These are phyloP conservation scores for Ornithoptera alexandrae DNA, from an alignment of 2,888 invertebrate species.

Conservation along the genomic window DNA sequence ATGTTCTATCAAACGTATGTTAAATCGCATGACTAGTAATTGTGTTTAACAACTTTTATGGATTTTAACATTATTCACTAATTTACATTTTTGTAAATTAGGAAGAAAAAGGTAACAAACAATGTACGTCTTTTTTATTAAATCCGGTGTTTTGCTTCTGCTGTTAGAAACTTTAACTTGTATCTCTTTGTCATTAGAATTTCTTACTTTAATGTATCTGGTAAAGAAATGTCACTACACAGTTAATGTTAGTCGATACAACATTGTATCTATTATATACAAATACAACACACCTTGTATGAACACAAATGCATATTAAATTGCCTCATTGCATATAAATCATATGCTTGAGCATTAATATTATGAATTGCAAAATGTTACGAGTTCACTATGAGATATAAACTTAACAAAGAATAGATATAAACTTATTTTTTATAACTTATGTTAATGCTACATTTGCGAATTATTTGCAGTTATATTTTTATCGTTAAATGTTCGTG, in stretches of 20 bases:
- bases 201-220: background rate
- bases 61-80: too few relatives aligned
- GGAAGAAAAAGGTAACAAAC: too few relatives aligned
- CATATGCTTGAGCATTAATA: conserved; percentile 1
- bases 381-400: background rate
- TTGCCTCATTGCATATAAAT: conserved; percentile 10
- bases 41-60: too few relatives aligned
- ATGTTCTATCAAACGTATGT: too few relatives aligned
- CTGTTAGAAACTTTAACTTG: background rate
- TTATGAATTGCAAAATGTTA: conserved; percentile 1
- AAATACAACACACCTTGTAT: conserved; percentile 10
- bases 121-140: too few relatives aligned
- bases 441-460: too few relatives aligned
- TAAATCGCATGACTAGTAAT: too few relatives aligned
- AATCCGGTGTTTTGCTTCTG: too few relatives aligned
- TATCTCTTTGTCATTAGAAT: background rate
- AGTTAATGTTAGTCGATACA: conserved; percentile 17
- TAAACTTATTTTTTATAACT: background rate
- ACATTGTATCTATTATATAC: too few relatives aligned
- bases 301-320: conserved; percentile 25
- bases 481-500: too few relatives aligned
- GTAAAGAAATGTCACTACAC: conserved; percentile 12
- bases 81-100: too few relatives aligned
- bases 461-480: too few relatives aligned
- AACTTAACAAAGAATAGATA: background rate